Evolutionary conservation across 2,113 vertebrate genomes (phyloP).

Genomic region (Cisticola juncidis): DNA sequence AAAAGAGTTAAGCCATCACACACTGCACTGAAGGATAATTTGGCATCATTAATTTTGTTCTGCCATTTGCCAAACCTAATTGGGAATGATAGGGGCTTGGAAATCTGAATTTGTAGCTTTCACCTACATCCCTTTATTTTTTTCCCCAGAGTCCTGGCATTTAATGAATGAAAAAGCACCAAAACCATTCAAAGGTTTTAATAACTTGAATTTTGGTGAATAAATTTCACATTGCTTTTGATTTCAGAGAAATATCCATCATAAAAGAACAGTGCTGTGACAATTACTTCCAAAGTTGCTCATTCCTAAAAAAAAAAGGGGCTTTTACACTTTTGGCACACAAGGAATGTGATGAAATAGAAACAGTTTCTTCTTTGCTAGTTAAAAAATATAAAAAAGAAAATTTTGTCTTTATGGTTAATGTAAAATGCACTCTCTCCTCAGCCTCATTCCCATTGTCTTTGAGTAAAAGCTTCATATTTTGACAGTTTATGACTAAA

Average conservation of each 20-base stretch:
- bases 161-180: slow-evolving; percentile 24
- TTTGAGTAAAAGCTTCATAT: neutral
- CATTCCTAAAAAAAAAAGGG: neutral
- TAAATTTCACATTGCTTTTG: neutral
- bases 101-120: slow-evolving; percentile 4
- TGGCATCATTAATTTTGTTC: slow-evolving; percentile 62
- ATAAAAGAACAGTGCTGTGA: neutral
- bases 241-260: neutral
- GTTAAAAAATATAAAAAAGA: no score
- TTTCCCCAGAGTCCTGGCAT: neutral
- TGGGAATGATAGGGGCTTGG: slow-evolving; percentile 11
- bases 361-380: neutral
- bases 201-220: neutral
- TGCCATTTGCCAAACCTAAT: slow-evolving; percentile 51
- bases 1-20: slow-evolving; percentile 47
- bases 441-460: neutral
- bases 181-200: slow-evolving; percentile 7
- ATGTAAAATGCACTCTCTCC: neutral
- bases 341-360: neutral
- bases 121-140: neutral
- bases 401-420: no score
- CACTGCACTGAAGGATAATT: slow-evolving; percentile 33
- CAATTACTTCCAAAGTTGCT: neutral
- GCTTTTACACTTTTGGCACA: neutral
- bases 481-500: neutral